A percentile compares a stretch with the other conserved stretches of the same genome.
Evolutionary conservation across 2,888 invertebrate species (phyloP).

Genomic region (Epinotia bilunana): DNA sequence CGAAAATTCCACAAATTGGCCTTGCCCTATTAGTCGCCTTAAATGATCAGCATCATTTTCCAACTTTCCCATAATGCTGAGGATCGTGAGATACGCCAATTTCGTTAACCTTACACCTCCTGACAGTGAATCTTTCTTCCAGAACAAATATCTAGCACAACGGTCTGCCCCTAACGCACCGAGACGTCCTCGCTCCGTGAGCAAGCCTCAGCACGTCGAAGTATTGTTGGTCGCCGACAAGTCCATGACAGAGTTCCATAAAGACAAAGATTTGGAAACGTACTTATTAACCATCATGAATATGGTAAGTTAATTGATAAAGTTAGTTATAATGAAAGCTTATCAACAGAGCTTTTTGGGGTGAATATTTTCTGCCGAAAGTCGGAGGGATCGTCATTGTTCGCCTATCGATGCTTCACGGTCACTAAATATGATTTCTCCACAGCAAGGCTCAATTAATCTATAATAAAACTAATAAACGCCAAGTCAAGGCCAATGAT

Average conservation of each 20-base stretch:
- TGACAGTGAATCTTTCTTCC: slow-evolving; percentile 47
- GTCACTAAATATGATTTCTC: too few relatives aligned
- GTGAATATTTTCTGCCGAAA: background rate
- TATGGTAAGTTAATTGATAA: slow-evolving; percentile 85
- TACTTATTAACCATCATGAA: slow-evolving; percentile 97
- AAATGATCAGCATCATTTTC: too few relatives aligned
- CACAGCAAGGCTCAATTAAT: too few relatives aligned
- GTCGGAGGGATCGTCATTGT: too few relatives aligned
- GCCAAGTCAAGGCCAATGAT: too few relatives aligned
- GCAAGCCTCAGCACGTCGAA: slow-evolving; percentile 92
- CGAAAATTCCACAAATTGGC: too few relatives aligned
- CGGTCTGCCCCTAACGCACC: slow-evolving; percentile 11
- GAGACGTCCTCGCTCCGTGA: slow-evolving; percentile 86
- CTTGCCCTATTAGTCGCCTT: too few relatives aligned
- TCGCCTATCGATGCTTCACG: too few relatives aligned
- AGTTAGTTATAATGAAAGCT: background rate
- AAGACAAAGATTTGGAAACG: slow-evolving; percentile 91
- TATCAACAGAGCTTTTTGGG: background rate
- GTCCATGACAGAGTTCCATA: slow-evolving; percentile 94
- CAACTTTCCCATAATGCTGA: too few relatives aligned
- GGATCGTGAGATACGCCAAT: background rate
- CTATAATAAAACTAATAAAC: too few relatives aligned
- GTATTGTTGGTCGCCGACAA: slow-evolving; percentile 94
- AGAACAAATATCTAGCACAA: slow-evolving; percentile 57
- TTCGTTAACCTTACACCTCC: background rate